Percentiles rank a stretch among this genome's conserved stretches.
Evolutionary conservation across 2,113 vertebrate genomes (phyloP).

Genomic region (Verasper variegatus): DNA sequence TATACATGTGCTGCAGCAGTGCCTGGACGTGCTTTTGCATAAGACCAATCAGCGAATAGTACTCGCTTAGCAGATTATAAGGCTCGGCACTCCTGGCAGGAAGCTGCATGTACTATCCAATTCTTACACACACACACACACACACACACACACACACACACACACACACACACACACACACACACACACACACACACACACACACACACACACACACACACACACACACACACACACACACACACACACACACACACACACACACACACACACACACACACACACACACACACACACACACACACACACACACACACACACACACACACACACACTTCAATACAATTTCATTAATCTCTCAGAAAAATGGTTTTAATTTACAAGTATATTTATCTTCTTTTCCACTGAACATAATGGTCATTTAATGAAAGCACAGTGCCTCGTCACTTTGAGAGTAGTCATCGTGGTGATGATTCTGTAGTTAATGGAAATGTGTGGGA

Average conservation of each 20-base stretch:
- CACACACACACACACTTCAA: not conserved
- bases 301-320: not conserved
- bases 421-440: constrained; percentile 15
- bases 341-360: not conserved
- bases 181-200: constrained; percentile 3
- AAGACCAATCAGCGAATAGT: constrained; percentile 50
- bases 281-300: constrained; percentile 2
- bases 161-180: constrained; percentile 14
- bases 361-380: too few relatives aligned
- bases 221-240: not conserved
- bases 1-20: constrained; percentile 54
- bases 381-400: constrained; percentile 2
- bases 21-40: not conserved
- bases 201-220: constrained; percentile 1
- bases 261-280: constrained; percentile 1
- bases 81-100: constrained; percentile 8
- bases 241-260: not conserved
- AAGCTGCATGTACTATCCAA: not conserved
- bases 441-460: constrained; percentile 21
- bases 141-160: constrained; percentile 14
- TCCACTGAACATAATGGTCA: constrained; percentile 20
- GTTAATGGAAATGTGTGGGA: constrained; percentile 25
- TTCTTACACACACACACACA: not conserved
- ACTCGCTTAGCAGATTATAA: constrained; percentile 66
- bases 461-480: constrained; percentile 19